Base-by-base conservation (phyloP, 2,797 vertebrate genomes). In the Echiichthys vipera region DNA sequence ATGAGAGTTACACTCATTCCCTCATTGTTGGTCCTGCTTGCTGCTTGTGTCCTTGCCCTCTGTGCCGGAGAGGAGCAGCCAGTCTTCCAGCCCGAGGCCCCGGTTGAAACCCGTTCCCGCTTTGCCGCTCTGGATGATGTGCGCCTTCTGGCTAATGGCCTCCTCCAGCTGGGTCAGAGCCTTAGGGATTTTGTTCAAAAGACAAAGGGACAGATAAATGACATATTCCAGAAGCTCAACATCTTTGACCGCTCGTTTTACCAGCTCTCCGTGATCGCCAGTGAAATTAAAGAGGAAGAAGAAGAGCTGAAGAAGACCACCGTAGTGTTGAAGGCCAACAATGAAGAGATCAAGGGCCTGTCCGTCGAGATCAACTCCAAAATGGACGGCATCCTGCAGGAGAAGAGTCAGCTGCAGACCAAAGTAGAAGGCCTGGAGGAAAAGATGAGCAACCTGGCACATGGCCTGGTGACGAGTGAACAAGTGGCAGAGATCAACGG, bases 151-250 rank as follows among this genome's bases (percentile, higher is more conserved):
- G 96, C 96, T 6, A 97, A 94, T 0, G 96, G 96, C 20, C 95
- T 99, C 47, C 96, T 99, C 50, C 97, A 98, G 89, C 91, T 98
- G 27, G 97, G 97, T 3, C 96, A 95, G 0, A 96, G 96, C 81
- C 95, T 99, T 75, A 95, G 96, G 88, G 96, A 98, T 72, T 98
- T 99, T 77, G 97, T 96, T 69, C 95, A 97, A 25, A 98, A 97
- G 85, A 99, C 97, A 0, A 98, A 96, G 76, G 92, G 91, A 17
- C 96, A 99, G 91, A 97, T 99, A 75, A 96, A 95, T 0, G 93
- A 97, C 86, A 97, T 99, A 88, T 89, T 97, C 84, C 93, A 96
- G 79, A 99, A 97, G 84, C 95, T 99, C 40, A 96, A 95, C 88
- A 93, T 96, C 84, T 98, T 97, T 20, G 96, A 98, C 79, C 92